Base-by-base conservation (phyloP, 2,888 invertebrate species). In the Nowickia ferox region DNA sequence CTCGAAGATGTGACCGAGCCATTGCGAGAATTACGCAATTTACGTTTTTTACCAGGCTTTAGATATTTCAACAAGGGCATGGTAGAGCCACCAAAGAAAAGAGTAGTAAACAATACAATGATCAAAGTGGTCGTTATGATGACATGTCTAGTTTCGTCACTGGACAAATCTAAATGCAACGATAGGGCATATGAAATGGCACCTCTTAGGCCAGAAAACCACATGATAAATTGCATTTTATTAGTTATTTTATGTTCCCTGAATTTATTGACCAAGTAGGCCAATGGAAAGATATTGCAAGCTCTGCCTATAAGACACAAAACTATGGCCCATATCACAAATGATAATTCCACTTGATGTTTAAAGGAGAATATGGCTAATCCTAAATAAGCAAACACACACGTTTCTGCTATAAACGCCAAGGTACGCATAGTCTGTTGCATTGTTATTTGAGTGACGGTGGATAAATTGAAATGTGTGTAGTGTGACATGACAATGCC, bases 401-500 rank as follows among this genome's bases (percentile, higher is more conserved):
- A 98, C 0, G 99, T 99, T 93, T 99, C 99, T 88, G 97, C 99
- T 87, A 99, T 98, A 91, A 99, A 99, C 2, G 99, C 97, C 83
- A 99, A 94, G 0, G 99, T 99, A 90, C 92, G 95, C 95, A 99
- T 97, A 0, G 99, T 99, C 93, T 99, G 99, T 92, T 99, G 99
- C 97, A 99, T 99, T 5, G 99, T 99, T 72, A 99, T 98, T 94
- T 99, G 99, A 0, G 99, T 99, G 22, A 99, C 97, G 0, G 99
- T 99, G 1, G 99, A 99, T 59, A 99, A 94, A 93, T 99, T 99
- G 91, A 97, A 98, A 94, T 99, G 99, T 15, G 99, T 99, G 93
- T 99, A 99, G 93, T 99, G 99, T 0, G 99, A 99, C 99, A 99
- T 99, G 1, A 99, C 98, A 91, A 99, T 98, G 9, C 99, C 99